phyloP scores from a whole-genome alignment of 2,888 invertebrate species.

The Leucophenga montana region DNA sequence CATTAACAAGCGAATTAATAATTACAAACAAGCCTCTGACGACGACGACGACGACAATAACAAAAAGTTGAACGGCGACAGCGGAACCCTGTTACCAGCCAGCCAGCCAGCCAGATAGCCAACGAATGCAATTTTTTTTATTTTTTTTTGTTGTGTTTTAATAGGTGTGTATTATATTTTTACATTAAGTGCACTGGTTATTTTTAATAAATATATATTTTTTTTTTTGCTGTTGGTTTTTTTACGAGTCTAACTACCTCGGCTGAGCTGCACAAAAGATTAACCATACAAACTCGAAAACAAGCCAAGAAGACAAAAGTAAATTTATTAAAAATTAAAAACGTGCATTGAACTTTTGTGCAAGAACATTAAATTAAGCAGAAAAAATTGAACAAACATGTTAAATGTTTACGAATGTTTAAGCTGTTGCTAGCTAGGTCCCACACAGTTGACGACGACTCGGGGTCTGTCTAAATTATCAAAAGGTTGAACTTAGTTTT shows the following conservation, averaged over 20 bases:
- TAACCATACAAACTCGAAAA: not conserved
- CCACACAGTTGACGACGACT: not conserved
- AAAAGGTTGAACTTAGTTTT: too few relatives aligned
- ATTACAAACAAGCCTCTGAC: too few relatives aligned
- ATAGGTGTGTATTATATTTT: slow-evolving; percentile 4
- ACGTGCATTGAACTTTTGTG: slow-evolving; percentile 11
- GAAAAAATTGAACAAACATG: too few relatives aligned
- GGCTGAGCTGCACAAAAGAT: not conserved
- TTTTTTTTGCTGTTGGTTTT: not conserved
- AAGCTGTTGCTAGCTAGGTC: slow-evolving; percentile 3
- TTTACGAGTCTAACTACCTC: not conserved
- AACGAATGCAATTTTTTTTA: not conserved
- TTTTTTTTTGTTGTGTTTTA: not conserved
- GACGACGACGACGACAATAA: too few relatives aligned
- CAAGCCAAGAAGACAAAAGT: too few relatives aligned
- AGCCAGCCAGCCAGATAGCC: not conserved
- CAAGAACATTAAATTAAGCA: not conserved
- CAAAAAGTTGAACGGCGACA: too few relatives aligned
- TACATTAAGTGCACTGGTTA: too few relatives aligned
- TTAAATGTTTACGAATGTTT: too few relatives aligned
- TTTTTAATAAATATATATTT: not conserved
- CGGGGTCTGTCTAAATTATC: too few relatives aligned
- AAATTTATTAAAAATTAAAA: not conserved
- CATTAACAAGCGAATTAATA: too few relatives aligned
- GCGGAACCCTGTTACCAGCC: slow-evolving; percentile 6